Base-by-base conservation (phyloP, 1,140 invertebrate genomes). In the Plodia interpunctella region DNA sequence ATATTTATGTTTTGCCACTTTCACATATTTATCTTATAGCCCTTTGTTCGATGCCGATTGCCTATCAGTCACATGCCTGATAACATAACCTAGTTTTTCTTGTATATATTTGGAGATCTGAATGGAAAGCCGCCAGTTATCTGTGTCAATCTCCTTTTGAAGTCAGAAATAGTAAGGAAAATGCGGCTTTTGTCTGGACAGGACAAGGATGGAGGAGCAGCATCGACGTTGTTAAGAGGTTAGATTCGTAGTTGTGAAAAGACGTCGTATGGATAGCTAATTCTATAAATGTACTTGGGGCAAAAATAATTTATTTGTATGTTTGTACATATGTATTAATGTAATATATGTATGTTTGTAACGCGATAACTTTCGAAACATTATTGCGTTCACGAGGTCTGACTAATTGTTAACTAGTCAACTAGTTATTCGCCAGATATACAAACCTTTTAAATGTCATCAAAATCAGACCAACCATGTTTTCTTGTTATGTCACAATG, bases 41-140 rank as follows among this genome's bases (percentile, higher is more conserved):
- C 21, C 21, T 53, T 53, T 53, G 19, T 55, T 30, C 28, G 17
- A n/a, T 49, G 35, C 35, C 54, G 30, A 56, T 44, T 56, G 11
- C 18, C 25, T 86, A 86, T 83, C 81, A 79, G 76, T 81, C 74
- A 81, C 76, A 80, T 78, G 78, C 68, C 65, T 60, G 72, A 74
- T 74, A 77, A 66, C 74, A 74, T 87, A 85, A 87, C 83, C 83
- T 85, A 87, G 67, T 78, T 87, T 72, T 63, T 71, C 49, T 62
- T 62, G 64, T 21, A 49, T 87, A 87, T 87, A 87, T 74, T 83
- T 80, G 38, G 71, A 57, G 60, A 76, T 66, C 76, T 70, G 62
- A 15, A 59, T 72, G 65, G 76, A 13, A 38, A 54, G 28, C 15
- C 68, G 56, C 70, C 70, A 76, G 68, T 71, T 71, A 62, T 57